These are phyloP conservation scores for Solen grandis DNA, from an alignment of 1,140 invertebrate genomes.

Conservation along the genomic window DNA sequence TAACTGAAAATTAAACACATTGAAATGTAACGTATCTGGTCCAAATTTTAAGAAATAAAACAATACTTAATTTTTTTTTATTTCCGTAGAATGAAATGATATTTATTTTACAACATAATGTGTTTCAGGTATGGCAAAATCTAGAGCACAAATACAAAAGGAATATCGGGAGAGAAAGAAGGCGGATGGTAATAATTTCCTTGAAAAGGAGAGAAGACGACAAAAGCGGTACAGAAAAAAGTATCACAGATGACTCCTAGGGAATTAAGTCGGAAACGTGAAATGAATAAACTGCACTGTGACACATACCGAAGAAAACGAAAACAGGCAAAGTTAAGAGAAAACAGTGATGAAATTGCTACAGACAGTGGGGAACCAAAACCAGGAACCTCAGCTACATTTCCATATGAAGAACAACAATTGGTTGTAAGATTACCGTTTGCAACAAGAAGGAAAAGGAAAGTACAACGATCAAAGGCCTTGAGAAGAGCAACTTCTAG, in stretches of 20 bases:
- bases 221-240: constrained; percentile 4
- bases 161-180: constrained; percentile 12
- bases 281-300: constrained; percentile 2
- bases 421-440: background rate
- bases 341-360: background rate
- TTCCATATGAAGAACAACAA: background rate
- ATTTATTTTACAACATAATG: no score
- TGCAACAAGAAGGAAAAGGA: background rate
- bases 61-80: no score
- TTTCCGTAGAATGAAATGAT: no score
- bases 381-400: constrained; percentile 6
- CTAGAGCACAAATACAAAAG: constrained; percentile 16
- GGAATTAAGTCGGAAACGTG: background rate
- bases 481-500: constrained; percentile 23
- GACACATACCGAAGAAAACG: constrained; percentile 4
- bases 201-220: constrained; percentile 4
- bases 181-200: constrained; percentile 3
- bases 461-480: no score
- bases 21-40: no score
- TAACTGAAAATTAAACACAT: no score
- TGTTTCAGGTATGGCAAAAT: constrained; percentile 12
- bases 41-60: no score
- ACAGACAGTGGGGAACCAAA: background rate
- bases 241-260: background rate
- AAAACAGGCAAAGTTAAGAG: background rate